phyloP scores from a whole-genome alignment of 2,113 vertebrate species.

The Lonchura striata region DNA sequence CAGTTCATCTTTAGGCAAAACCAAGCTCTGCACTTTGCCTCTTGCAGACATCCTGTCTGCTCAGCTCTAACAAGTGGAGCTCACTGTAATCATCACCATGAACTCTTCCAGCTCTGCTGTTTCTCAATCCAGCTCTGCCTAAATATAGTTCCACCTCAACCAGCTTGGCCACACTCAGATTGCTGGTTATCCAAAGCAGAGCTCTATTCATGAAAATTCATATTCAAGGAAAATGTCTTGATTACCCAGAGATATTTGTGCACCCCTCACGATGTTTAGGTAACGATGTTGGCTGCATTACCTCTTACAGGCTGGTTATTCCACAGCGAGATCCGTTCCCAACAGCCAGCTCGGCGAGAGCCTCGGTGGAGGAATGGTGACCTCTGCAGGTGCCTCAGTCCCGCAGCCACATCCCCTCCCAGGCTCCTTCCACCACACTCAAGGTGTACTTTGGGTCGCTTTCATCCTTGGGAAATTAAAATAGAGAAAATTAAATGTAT shows the following conservation, averaged over 20 bases:
- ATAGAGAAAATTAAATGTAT: conserved; percentile 63
- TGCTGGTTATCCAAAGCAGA: neutral
- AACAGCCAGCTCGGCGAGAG: neutral
- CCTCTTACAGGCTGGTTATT: neutral
- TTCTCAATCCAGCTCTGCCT: neutral
- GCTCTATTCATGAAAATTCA: neutral
- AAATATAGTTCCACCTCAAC: conserved; percentile 15
- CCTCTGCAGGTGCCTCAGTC: conserved; percentile 68
- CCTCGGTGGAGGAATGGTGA: conserved; percentile 70
- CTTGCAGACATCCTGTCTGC: neutral
- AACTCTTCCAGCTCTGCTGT: neutral
- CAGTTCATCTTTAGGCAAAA: neutral
- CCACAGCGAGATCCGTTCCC: neutral
- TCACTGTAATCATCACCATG: neutral
- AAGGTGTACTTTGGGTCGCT: neutral
- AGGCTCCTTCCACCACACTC: neutral
- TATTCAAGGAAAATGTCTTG: neutral
- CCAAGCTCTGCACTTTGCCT: neutral
- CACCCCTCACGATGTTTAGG: neutral
- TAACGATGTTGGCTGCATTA: neutral
- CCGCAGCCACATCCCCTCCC: neutral
- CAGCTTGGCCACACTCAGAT: neutral
- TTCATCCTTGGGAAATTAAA: conserved; percentile 60
- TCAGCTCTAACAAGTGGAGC: neutral
- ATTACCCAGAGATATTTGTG: neutral